Conservation (phyloP, 2,797 vertebrate species). For the Enteromius afrohamiltoni region DNA sequence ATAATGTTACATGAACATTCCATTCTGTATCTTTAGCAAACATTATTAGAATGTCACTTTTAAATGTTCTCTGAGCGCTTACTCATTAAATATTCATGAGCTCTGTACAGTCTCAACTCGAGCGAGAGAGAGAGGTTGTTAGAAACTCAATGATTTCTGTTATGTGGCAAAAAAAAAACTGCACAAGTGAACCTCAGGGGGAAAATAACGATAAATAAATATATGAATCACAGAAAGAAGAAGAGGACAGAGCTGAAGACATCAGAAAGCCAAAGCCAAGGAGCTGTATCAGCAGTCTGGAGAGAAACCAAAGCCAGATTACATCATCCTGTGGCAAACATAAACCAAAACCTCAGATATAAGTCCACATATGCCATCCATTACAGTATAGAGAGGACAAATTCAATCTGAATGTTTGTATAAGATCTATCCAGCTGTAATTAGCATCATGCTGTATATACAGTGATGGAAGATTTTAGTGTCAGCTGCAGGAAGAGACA, state of each 20-base stretch:
- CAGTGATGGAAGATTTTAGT: not conserved
- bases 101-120: not conserved
- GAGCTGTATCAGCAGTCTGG: slow-evolving; percentile 70
- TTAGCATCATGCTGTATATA: not conserved
- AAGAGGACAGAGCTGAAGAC: slow-evolving; percentile 45
- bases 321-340: slow-evolving; percentile 59
- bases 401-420: not conserved
- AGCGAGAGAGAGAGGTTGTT: no score
- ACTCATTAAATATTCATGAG: slow-evolving; percentile 11
- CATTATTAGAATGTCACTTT: not conserved
- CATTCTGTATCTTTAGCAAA: not conserved
- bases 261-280: slow-evolving; percentile 58
- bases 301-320: slow-evolving; percentile 57
- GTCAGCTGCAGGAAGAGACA: not conserved
- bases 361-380: slow-evolving; percentile 37
- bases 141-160: not conserved
- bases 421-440: not conserved
- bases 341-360: slow-evolving; percentile 16
- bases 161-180: not conserved
- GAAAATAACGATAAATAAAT: not conserved
- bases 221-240: not conserved
- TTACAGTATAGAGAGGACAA: not conserved
- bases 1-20: not conserved
- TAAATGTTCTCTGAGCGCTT: not conserved
- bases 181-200: not conserved